A percentile compares a stretch with the other conserved stretches of the same genome.
These are phyloP conservation scores for Pseudomugil tenellus DNA, from an alignment of 2,797 vertebrate genomes.

Conservation along the genomic window DNA sequence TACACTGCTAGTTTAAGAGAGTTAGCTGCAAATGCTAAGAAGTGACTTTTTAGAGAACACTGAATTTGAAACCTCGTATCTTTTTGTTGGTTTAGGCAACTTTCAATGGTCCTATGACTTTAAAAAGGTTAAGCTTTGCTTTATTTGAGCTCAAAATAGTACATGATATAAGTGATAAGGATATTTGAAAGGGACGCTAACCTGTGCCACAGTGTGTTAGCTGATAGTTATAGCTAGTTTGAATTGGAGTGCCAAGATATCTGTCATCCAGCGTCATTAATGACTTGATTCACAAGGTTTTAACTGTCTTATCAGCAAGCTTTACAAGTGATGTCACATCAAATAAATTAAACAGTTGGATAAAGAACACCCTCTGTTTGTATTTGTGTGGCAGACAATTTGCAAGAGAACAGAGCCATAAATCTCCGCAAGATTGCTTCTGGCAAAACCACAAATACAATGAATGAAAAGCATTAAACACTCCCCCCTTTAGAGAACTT, in stretches of 20 bases:
- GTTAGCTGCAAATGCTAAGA: not conserved
- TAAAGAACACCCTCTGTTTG: conserved; percentile 34
- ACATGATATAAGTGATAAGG: not conserved
- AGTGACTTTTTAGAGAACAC: too few species aligned
- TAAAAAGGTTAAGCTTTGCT: not conserved
- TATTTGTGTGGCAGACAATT: conserved; percentile 8
- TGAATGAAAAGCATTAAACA: conserved; percentile 45
- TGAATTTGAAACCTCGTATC: not conserved
- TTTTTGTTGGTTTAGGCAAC: not conserved
- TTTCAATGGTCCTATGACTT: not conserved
- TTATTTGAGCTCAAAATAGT: not conserved
- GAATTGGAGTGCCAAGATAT: not conserved
- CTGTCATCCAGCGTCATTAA: conserved; percentile 17
- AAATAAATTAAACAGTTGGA: not conserved
- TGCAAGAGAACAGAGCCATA: conserved; percentile 20
- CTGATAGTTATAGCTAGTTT: not conserved
- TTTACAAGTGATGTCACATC: conserved; percentile 8
- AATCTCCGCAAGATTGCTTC: conserved; percentile 34
- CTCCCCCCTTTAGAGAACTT: conserved; percentile 28
- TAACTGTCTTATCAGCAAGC: not conserved
- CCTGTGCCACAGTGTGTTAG: not conserved
- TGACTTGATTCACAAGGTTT: conserved; percentile 10
- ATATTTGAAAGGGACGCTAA: not conserved
- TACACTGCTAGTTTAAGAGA: not conserved
- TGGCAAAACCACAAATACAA: conserved; percentile 30